Conservation (phyloP, 2,888 invertebrate genomes). For the Cistogaster globosa region DNA sequence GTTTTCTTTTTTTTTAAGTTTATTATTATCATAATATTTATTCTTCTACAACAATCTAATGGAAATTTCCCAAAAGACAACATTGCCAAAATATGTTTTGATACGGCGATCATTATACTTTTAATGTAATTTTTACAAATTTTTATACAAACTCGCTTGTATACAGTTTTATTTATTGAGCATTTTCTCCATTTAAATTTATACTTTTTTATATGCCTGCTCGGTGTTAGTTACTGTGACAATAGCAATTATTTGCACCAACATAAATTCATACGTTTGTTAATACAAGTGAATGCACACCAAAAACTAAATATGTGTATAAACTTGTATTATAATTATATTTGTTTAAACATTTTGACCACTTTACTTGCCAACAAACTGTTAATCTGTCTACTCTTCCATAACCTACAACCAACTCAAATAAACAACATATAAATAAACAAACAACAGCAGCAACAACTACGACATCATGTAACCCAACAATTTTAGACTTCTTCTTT, state of each 20-base stretch:
- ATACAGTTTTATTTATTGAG: constrained; percentile 24
- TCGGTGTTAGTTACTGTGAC: constrained; percentile 59
- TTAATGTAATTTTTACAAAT: constrained; percentile 28
- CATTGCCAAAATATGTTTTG: constrained; percentile 46
- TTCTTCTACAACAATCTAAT: background rate
- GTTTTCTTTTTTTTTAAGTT: too few relatives aligned
- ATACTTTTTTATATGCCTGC: constrained; percentile 10
- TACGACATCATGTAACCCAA: constrained; percentile 27
- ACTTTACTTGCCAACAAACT: constrained; percentile 66
- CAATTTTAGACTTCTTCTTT: constrained; percentile 43
- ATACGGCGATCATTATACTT: constrained; percentile 19
- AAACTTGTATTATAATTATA: constrained; percentile 46
- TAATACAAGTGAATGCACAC: constrained; percentile 17
- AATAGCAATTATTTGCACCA: constrained; percentile 62
- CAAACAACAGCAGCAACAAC: constrained; percentile 9
- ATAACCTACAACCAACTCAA: constrained; percentile 52
- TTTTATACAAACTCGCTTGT: background rate
- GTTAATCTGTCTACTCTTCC: constrained; percentile 62
- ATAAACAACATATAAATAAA: constrained; percentile 24
- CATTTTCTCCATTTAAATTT: background rate
- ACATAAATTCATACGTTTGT: constrained; percentile 48
- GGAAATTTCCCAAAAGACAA: constrained; percentile 33
- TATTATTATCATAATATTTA: background rate
- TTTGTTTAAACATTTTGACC: constrained; percentile 54
- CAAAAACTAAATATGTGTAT: constrained; percentile 9